Evolutionary conservation across 53 echinoderm and acorn worm genomes (phyloP).

Genomic region (Echinometra lucunter): DNA sequence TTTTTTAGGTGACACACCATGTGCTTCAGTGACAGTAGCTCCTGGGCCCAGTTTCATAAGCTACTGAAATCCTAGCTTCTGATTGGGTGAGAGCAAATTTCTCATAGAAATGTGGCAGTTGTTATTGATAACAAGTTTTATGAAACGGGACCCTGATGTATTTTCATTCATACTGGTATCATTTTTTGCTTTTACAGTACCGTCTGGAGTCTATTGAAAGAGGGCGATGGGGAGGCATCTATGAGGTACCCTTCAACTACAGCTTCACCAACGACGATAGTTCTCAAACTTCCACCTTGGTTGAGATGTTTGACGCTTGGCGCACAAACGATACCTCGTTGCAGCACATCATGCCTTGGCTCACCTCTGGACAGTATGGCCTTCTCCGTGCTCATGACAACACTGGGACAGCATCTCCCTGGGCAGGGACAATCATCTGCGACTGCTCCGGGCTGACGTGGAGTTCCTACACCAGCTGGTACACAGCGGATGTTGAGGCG

Average conservation of each 20-base stretch:
- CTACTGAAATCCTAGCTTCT: too few relatives aligned
- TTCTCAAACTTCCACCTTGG: slow-evolving; percentile 70
- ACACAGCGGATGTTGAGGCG: not conserved
- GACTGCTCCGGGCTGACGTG: slow-evolving; percentile 70
- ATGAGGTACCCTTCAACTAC: slow-evolving; percentile 73
- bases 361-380: slow-evolving; percentile 53
- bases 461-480: slow-evolving; percentile 75
- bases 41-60: too few relatives aligned
- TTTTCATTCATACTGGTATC: not conserved
- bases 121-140: too few relatives aligned
- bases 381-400: slow-evolving; percentile 71
- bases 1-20: too few relatives aligned
- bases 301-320: slow-evolving; percentile 82
- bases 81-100: too few relatives aligned
- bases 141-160: too few relatives aligned
- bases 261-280: slow-evolving; percentile 70
- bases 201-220: slow-evolving; percentile 77
- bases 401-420: not conserved
- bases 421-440: slow-evolving; percentile 82
- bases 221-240: slow-evolving; percentile 86
- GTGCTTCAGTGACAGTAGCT: not conserved
- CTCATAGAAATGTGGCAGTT: too few relatives aligned
- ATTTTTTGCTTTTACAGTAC: slow-evolving; percentile 69
- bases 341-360: slow-evolving; percentile 85
- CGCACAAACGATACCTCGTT: slow-evolving; percentile 59